Percentiles rank a stretch among this genome's conserved stretches.
phyloP scores from a whole-genome alignment of 2,113 vertebrate species.

The Antigone vipio region DNA sequence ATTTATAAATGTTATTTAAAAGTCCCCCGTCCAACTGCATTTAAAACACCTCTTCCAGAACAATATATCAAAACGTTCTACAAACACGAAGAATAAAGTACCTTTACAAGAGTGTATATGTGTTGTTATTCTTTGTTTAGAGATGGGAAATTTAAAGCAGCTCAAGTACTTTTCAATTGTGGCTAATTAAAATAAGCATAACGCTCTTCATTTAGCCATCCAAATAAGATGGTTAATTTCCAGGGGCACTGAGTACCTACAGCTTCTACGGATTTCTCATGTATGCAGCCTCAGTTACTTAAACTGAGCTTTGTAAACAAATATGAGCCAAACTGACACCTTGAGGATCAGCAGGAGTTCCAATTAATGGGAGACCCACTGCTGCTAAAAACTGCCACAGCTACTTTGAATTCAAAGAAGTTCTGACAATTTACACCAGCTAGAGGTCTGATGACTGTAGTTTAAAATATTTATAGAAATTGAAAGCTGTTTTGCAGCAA shows the following conservation, averaged over 20 bases:
- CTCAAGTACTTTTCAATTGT: not conserved
- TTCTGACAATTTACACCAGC: conserved; percentile 35
- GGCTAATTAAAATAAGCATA: not conserved
- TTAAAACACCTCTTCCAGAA: not conserved
- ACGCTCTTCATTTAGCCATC: not conserved
- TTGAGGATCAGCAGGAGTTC: conserved; percentile 47
- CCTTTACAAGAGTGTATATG: not conserved
- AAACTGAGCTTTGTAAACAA: conserved; percentile 42
- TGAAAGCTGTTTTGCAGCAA: conserved; percentile 24
- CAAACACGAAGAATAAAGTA: not conserved
- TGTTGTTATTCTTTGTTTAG: not conserved
- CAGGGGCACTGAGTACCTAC: not conserved
- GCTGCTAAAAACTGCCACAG: conserved; percentile 34
- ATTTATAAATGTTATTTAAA: not conserved
- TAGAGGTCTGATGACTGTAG: not conserved
- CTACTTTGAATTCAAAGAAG: conserved; percentile 42
- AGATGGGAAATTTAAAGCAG: not conserved
- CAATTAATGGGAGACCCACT: conserved; percentile 56
- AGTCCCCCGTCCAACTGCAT: not conserved
- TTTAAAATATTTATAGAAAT: conserved; percentile 52
- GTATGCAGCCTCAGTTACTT: not conserved
- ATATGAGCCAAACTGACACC: conserved; percentile 47
- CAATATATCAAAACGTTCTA: not conserved
- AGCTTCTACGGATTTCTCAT: not conserved
- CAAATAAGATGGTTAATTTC: conserved; percentile 8